These are phyloP conservation scores for Schlechtendalia chinensis DNA, from an alignment of 1,140 invertebrate species.

Conservation along the genomic window DNA sequence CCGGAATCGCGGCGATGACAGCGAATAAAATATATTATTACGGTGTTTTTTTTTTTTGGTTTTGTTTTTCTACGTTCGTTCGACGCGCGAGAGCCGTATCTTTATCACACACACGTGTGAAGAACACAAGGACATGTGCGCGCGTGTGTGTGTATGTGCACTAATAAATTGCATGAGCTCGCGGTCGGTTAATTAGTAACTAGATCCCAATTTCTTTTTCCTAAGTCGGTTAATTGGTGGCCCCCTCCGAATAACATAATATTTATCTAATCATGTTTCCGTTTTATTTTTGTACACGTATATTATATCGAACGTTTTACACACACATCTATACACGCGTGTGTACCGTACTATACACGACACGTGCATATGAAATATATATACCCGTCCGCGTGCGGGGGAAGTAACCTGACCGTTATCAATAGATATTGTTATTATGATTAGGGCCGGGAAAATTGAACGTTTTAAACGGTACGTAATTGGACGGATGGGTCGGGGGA, in stretches of 20 bases:
- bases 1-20: conserved; percentile 45
- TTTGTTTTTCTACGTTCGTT: background rate
- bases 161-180: conserved; percentile 3
- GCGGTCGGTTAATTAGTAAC: conserved; percentile 16
- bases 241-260: conserved; percentile 19
- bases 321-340: background rate
- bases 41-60: conserved; percentile 2
- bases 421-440: no score
- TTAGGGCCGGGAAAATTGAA: no score
- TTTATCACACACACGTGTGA: background rate
- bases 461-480: no score
- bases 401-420: conserved; percentile 2
- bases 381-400: no score
- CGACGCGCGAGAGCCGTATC: background rate
- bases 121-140: background rate
- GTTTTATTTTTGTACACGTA: conserved; percentile 17
- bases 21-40: conserved; percentile 42
- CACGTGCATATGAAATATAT: background rate
- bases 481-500: no score
- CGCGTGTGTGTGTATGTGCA: background rate
- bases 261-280: conserved; percentile 26
- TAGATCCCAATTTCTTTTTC: background rate
- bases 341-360: background rate
- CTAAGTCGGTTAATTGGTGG: background rate
- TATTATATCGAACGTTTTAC: conserved; percentile 7